Conservation (phyloP, 2,888 invertebrate species). For the Agonum fuliginosum region DNA sequence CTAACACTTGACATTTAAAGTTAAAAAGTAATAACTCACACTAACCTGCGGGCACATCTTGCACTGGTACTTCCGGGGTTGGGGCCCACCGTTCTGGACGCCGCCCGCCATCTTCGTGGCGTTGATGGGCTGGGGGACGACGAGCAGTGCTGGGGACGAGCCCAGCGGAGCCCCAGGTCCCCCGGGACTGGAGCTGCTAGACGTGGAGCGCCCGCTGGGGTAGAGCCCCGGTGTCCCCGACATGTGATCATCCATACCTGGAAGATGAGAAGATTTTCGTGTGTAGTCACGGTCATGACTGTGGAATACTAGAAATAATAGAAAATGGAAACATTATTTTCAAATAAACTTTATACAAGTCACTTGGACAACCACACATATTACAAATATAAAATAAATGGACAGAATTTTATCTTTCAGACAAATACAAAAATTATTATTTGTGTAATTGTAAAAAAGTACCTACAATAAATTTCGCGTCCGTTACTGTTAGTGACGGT, state of each 20-base stretch:
- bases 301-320: no score
- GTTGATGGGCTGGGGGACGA: slow-evolving; percentile 92
- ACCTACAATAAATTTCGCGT: no score
- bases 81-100: slow-evolving; percentile 70
- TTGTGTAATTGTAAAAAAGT: no score
- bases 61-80: slow-evolving; percentile 91
- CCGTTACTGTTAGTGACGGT: no score
- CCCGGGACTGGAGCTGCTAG: slow-evolving; percentile 73
- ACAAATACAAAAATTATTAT: no score
- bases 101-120: slow-evolving; percentile 78
- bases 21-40: slow-evolving; percentile 62
- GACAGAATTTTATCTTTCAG: no score
- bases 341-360: no score
- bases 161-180: slow-evolving; percentile 74
- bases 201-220: slow-evolving; percentile 74
- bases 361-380: no score
- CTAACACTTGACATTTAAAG: not conserved
- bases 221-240: slow-evolving; percentile 71
- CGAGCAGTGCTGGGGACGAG: slow-evolving; percentile 81
- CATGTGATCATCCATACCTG: slow-evolving; percentile 65
- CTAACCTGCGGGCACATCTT: slow-evolving; percentile 98
- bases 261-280: no score
- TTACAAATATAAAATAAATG: no score
- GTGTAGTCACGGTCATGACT: no score
- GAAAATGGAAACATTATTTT: no score